A percentile compares a stretch with the other conserved stretches of the same genome.
Conservation (phyloP, 2,888 invertebrate species). For the Meiosimyza platycephala region DNA sequence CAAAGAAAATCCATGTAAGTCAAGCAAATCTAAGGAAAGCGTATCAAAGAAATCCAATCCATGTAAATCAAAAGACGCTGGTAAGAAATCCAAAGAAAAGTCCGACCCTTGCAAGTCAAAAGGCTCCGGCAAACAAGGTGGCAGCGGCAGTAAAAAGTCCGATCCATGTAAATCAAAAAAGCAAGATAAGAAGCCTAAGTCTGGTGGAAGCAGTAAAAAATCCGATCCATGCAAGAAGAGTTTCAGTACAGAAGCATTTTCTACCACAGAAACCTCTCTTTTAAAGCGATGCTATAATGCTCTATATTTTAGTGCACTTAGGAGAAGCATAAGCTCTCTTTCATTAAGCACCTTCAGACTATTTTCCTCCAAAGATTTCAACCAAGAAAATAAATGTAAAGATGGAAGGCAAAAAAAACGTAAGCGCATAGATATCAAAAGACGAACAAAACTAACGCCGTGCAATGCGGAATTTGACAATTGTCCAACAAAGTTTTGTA, state of each 20-base stretch:
- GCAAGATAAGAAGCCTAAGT: too few relatives aligned
- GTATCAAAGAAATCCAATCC: not conserved
- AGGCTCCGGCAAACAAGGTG: too few relatives aligned
- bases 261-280: not conserved
- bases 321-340: not conserved
- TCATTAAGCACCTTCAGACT: not conserved
- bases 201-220: too few relatives aligned
- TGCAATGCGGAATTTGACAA: conserved; percentile 12
- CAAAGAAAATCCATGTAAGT: not conserved
- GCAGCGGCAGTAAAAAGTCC: not conserved
- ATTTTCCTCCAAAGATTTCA: conserved; percentile 18
- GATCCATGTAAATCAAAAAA: not conserved
- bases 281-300: not conserved
- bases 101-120: not conserved
- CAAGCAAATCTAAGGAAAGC: not conserved
- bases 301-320: not conserved
- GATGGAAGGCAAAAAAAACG: not conserved
- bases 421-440: too few relatives aligned
- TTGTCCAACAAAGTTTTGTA: conserved; percentile 40
- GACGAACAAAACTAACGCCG: too few relatives aligned
- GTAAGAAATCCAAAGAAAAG: too few relatives aligned
- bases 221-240: not conserved
- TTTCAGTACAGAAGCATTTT: conserved; percentile 27
- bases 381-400: not conserved
- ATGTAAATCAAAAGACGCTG: not conserved